Conservation (phyloP, 2,113 vertebrate species). For the Argyrosomus japonicus region DNA sequence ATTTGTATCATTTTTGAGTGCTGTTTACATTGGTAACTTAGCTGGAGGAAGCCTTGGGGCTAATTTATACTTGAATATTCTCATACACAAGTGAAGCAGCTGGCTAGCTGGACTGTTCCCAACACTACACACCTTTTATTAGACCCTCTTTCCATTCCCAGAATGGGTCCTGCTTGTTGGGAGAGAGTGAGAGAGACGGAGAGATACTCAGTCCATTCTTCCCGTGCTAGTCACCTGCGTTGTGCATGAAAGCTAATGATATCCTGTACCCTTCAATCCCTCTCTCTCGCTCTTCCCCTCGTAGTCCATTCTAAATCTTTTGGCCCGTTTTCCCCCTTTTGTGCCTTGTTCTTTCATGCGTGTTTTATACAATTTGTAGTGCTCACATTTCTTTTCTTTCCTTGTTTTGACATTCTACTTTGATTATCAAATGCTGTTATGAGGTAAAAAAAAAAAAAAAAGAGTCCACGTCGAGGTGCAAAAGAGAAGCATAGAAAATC, state of each 20-base stretch:
- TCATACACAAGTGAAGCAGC: constrained; percentile 62
- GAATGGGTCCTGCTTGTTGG: constrained; percentile 57
- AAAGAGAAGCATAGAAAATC: constrained; percentile 22
- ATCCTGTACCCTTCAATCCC: constrained; percentile 52
- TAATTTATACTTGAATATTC: constrained; percentile 51
- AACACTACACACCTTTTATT: constrained; percentile 60
- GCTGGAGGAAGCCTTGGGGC: background rate
- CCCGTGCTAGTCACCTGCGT: constrained; percentile 72
- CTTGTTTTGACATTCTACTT: background rate
- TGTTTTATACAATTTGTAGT: constrained; percentile 27
- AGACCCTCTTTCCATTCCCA: constrained; percentile 48
- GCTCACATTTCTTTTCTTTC: background rate
- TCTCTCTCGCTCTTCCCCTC: constrained; percentile 12
- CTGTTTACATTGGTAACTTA: constrained; percentile 17
- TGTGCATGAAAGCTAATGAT: constrained; percentile 73
- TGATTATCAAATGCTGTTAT: no score
- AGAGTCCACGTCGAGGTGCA: background rate
- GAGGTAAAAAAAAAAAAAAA: background rate
- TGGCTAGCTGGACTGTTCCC: constrained; percentile 53
- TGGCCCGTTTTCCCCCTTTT: background rate
- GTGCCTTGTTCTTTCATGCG: constrained; percentile 27
- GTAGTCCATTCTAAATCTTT: constrained; percentile 29
- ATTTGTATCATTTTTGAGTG: constrained; percentile 4
- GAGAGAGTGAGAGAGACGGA: constrained; percentile 29
- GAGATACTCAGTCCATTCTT: constrained; percentile 67